Base-by-base conservation (phyloP, 1,140 invertebrate species). In the Sminthurinus signatus region DNA sequence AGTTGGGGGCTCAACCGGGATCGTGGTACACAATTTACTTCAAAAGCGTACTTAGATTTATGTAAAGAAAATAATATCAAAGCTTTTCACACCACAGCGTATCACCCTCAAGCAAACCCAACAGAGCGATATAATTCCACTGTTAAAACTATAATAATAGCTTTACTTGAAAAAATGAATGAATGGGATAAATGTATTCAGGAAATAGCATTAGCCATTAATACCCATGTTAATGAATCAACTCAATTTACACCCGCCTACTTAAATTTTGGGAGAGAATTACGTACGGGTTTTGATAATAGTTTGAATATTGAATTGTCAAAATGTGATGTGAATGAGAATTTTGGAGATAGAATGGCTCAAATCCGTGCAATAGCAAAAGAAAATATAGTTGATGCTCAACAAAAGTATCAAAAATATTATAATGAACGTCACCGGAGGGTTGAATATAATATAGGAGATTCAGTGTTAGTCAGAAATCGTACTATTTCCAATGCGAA, bases 171-270 rank as follows among this genome's bases (percentile, higher is more conserved):
- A 2, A 19, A 50, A 23, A 32, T 28, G 5, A 23, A n/a, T 8
- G 15, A 55, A 29, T 80, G 75, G 76, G 69, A 76, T 50, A 39
- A 64, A 1, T 60, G 74, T 15, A 54, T 80, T 3, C 60, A 72
- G 0, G 73, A 75, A 28, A 69, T 80, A 2, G 61, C 70, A 0
- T 80, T 78, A 62, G 76, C 77, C 0, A 74, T 76, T 60, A 78
- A 79, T 28, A 75, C 77, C 1, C 76, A 74, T 0, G 66, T 70
- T 4, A 65, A 76, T 62, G 64, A 73, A 12, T 64, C 73, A 0
- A 79, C 75, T 17, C 59, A 70, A 1, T 76, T 70, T 52, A 74
- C 75, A 0, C 75, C 76, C 3, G 75, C 75, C 10, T 57, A 39
- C 23, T 15, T 42, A 23, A 39, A 23, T n/a, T 42, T 39, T 1